These are phyloP conservation scores for Jordanella pulchra DNA, from an alignment of 2,797 vertebrate species.

Conservation along the genomic window DNA sequence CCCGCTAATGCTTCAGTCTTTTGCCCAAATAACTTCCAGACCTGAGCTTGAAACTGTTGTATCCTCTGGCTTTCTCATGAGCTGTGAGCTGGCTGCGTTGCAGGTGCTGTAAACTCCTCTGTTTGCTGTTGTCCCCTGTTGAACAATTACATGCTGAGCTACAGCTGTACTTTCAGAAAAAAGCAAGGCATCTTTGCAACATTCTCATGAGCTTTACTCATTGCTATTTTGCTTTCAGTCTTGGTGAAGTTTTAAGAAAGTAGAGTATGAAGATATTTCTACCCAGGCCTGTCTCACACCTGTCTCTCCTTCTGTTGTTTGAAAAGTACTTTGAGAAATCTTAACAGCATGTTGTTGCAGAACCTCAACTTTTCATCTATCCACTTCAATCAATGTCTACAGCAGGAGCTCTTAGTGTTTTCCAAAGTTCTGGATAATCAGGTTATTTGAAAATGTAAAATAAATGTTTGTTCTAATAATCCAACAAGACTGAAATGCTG, in stretches of 20 bases:
- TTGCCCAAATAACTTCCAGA: not conserved
- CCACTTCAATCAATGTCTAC: not conserved
- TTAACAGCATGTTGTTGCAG: not conserved
- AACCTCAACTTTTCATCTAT: not conserved
- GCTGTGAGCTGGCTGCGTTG: not conserved
- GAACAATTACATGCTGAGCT: constrained; percentile 17
- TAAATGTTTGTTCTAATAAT: not conserved
- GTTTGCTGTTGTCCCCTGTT: constrained; percentile 4
- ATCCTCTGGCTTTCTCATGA: not conserved
- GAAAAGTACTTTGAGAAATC: not conserved
- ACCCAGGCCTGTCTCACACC: not conserved
- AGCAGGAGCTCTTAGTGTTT: not conserved
- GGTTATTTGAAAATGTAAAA: not conserved
- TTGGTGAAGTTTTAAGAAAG: too few relatives aligned
- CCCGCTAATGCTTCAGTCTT: too few relatives aligned
- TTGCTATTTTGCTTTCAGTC: not conserved
- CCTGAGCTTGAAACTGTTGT: not conserved
- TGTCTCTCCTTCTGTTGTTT: not conserved
- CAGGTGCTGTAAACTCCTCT: constrained; percentile 11
- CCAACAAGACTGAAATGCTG: not conserved
- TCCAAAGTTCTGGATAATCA: constrained; percentile 14
- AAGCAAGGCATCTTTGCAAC: not conserved
- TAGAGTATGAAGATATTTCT: not conserved
- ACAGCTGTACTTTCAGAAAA: constrained; percentile 14
- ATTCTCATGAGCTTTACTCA: not conserved